A percentile compares a stretch with the other conserved stretches of the same genome.
Conservation (phyloP, 2,797 vertebrate genomes). For the Adelosebastes latens region DNA sequence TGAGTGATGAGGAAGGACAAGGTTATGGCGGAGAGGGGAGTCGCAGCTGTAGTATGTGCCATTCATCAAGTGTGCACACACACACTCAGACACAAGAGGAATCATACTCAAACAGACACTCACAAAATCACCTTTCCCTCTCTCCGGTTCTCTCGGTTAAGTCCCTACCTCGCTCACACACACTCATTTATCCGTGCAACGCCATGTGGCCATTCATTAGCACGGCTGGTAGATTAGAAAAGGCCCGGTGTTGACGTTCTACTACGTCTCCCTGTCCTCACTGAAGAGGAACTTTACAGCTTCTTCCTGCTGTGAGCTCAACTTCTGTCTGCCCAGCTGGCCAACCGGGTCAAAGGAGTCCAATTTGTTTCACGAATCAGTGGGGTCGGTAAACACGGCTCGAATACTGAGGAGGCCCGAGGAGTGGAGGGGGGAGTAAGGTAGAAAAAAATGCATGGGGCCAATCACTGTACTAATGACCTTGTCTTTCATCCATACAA, state of each 20-base stretch:
- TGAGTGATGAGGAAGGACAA: constrained; percentile 82
- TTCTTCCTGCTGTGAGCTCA: constrained; percentile 5
- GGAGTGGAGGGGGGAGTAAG: neutral
- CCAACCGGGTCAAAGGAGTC: constrained; percentile 13
- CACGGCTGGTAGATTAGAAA: constrained; percentile 8
- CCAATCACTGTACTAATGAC: neutral
- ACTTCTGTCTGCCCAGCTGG: constrained; percentile 11
- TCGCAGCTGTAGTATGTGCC: constrained; percentile 59
- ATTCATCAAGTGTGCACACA: constrained; percentile 61
- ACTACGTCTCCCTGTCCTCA: neutral
- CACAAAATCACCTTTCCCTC: constrained; percentile 35
- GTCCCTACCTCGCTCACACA: neutral
- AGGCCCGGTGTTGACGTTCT: neutral
- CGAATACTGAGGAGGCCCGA: constrained; percentile 14
- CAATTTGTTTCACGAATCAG: constrained; percentile 48
- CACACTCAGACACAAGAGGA: constrained; percentile 5
- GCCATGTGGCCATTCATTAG: constrained; percentile 30
- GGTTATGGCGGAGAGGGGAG: constrained; percentile 71
- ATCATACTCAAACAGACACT: neutral
- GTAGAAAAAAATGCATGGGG: neutral
- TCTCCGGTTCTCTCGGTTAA: neutral
- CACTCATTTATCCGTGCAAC: constrained; percentile 27
- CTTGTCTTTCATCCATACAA: constrained; percentile 13
- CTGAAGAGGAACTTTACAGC: neutral
- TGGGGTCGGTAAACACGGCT: constrained; percentile 41